Base-by-base conservation (phyloP, 2,113 vertebrate species). In the Kryptolebias marmoratus region DNA sequence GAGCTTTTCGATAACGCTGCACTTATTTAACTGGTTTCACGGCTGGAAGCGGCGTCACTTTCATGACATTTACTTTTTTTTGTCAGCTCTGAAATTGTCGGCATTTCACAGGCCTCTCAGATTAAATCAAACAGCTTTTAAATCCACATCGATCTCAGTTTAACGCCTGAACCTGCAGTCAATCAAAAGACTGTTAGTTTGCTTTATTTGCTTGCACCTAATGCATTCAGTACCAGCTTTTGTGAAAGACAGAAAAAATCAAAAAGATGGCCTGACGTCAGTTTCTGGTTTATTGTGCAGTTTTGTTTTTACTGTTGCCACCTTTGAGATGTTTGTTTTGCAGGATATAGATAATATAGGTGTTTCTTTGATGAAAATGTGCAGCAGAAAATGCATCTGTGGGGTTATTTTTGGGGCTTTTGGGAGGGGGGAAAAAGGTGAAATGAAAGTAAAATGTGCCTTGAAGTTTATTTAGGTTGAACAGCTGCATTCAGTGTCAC, bases 401-500 rank as follows among this genome's bases (percentile, higher is more conserved):
- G 22, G 22, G 27, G n/a, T 50, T 30, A 13, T 45, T 45, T 45
- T 45, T 11, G 32, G 11, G 3, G 15, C 42, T 44, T 68, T 65
- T 55, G 11, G n/a, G 14, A 14, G 18, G 4, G 22, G 22, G 22
- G 22, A 22, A 22, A 13, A 44, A 61, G 12, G 30, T 50, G 61
- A 14, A 63, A 5, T 45, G 44, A 48, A 48, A 48, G 47, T 15
- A 48, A 70, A 67, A 30, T 61, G 18, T 59, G 27, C 65, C 1
- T 18, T 18, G 47, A 14, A 39, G 69, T 45, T 67, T 22, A 68
- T 76, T 58, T 47, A 61, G n/a, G 18, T 39, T 56, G 18, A 72
- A 47, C 68, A 69, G 52, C 64, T 79, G 81, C 73, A 49, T 32
- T 69, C 60, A 72, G 59, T 53, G 52, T 45, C 69, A 65, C 56